A percentile compares a stretch with the other conserved stretches of the same genome.
Evolutionary conservation across 2,888 invertebrate species (phyloP).

Genomic region (Drosophila hamatofila): DNA sequence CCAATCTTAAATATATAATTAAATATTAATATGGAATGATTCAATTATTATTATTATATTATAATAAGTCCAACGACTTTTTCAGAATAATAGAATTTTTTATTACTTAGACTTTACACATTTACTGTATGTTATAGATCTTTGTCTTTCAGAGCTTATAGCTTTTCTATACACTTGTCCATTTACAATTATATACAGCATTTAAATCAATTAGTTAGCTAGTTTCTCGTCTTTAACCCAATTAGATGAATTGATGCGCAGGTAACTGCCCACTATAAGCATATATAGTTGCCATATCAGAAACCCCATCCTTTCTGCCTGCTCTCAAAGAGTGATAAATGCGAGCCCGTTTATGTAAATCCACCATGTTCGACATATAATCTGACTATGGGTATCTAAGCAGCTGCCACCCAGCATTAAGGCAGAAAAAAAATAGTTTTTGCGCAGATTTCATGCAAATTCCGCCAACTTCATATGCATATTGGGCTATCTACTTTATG

Average conservation of each 20-base stretch:
- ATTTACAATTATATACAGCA: background rate
- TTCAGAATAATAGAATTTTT: too few species aligned
- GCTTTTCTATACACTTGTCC: background rate
- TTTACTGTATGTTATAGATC: too few species aligned
- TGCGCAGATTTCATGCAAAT: conserved; percentile 50
- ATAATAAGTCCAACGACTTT: too few species aligned
- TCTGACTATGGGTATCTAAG: conserved; percentile 33
- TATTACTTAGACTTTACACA: too few species aligned
- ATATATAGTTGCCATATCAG: conserved; percentile 16
- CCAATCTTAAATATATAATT: too few species aligned
- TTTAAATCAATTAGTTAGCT: background rate
- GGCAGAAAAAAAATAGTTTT: conserved; percentile 34
- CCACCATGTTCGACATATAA: conserved; percentile 36
- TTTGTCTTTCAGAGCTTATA: background rate
- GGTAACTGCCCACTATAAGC: conserved; percentile 23
- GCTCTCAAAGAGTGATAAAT: conserved; percentile 32
- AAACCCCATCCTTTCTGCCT: conserved; percentile 38
- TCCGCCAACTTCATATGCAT: conserved; percentile 51
- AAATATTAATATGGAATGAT: too few species aligned
- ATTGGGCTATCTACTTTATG: conserved; percentile 47
- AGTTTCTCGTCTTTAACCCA: background rate
- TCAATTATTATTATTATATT: too few species aligned
- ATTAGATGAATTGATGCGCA: conserved; percentile 26
- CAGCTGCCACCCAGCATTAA: conserved; percentile 46
- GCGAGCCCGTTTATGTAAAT: conserved; percentile 46